phyloP scores from a whole-genome alignment of 2,113 vertebrate genomes.

The Hippocampus abdominalis region DNA sequence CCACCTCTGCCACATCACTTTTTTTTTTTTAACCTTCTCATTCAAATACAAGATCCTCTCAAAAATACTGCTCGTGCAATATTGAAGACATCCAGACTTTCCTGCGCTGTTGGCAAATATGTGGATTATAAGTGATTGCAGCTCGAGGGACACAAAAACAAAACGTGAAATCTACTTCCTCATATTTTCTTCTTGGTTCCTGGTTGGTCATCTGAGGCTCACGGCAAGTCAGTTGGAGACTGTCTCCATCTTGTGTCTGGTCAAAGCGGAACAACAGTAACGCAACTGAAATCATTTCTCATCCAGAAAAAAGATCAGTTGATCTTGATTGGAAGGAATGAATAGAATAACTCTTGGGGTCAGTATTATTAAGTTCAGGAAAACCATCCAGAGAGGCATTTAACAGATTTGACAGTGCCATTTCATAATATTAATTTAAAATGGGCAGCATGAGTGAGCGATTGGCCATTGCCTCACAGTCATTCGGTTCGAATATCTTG shows the following conservation, averaged over 20 bases:
- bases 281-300: neutral
- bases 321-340: too few relatives aligned
- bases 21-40: neutral
- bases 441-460: too few relatives aligned
- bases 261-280: neutral
- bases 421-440: too few relatives aligned
- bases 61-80: neutral
- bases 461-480: too few relatives aligned
- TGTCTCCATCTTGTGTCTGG: slow-evolving; percentile 26
- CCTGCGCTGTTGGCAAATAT: neutral
- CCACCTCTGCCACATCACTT: neutral
- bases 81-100: neutral
- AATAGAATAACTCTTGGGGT: too few relatives aligned
- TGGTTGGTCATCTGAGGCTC: neutral
- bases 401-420: too few relatives aligned
- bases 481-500: neutral
- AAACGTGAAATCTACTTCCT: neutral
- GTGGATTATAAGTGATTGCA: neutral
- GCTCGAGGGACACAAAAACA: neutral
- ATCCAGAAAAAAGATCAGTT: too few relatives aligned
- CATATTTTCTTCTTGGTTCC: neutral
- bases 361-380: too few relatives aligned
- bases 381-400: too few relatives aligned
- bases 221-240: neutral
- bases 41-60: neutral